A percentile compares a stretch with the other conserved stretches of the same genome.
phyloP scores from a whole-genome alignment of 2,113 vertebrate species.

The Ochotona curzoniae region DNA sequence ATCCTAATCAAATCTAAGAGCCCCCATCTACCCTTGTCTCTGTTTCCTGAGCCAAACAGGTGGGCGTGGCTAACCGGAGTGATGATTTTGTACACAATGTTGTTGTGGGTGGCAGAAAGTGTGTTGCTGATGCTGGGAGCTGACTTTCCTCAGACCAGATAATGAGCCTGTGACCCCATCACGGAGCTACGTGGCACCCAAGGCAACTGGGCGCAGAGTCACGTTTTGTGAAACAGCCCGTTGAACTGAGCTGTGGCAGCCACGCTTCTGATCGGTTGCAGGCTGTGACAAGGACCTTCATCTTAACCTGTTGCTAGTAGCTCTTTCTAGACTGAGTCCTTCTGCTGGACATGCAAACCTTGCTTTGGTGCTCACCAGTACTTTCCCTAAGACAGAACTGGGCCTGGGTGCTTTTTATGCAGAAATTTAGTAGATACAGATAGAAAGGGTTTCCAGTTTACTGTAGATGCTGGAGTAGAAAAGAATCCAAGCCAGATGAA shows the following conservation, averaged over 20 bases:
- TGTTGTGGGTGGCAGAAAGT: not conserved
- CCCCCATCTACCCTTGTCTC: not conserved
- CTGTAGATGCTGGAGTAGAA: not conserved
- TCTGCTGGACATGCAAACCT: not conserved
- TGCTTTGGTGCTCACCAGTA: not conserved
- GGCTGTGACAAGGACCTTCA: not conserved
- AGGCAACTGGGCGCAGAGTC: not conserved
- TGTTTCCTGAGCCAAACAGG: not conserved
- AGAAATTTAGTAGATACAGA: not conserved
- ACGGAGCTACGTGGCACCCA: not conserved
- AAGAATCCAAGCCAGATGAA: not conserved
- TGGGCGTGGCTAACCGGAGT: not conserved
- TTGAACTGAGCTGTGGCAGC: fast-evolving
- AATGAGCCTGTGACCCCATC: not conserved
- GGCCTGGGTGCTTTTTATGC: not conserved
- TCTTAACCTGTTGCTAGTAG: too few relatives aligned
- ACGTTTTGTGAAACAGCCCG: not conserved
- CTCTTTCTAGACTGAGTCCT: not conserved
- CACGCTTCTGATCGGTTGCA: fast-evolving
- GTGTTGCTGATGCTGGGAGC: not conserved
- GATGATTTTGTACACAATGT: not conserved
- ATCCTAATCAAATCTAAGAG: not conserved
- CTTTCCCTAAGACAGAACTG: not conserved
- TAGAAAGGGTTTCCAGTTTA: not conserved
- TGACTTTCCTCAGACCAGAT: not conserved